Evolutionary conservation across 2,797 vertebrate species (phyloP), one percentile per base, ranked within the genome.

Genomic region (Girardinus metallicus): DNA sequence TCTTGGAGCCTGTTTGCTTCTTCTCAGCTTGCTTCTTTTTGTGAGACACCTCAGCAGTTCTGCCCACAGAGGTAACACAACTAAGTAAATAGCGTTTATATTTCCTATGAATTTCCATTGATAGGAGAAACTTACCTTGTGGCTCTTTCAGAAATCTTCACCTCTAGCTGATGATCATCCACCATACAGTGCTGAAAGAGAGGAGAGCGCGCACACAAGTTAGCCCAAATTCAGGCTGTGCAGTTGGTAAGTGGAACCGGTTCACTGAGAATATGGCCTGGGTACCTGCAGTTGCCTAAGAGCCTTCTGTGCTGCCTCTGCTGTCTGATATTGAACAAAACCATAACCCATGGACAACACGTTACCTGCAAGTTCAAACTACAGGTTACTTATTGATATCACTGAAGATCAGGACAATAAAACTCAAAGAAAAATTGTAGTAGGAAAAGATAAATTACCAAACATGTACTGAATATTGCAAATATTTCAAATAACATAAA

Each of bases 301-400:
- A 11, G 99, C 99, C 85, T 97, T 99, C 94, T 99, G 96, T 57
- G 98, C 98, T 0, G 96, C 91, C 78, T 98, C 96, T 0, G 97
- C 95, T 68, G 95, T 98, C 93, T 88, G 96, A 92, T 97, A 99
- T 73, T 98, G 97, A 87, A 99, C 96, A 92, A 99, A 99, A 0
- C 99, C 98, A 55, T 98, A 99, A 26, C 98, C 99, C 99, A 99
- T 98, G 13, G 99, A 98, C 9, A 97, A 94, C 71, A 97, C 79
- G 5, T 87, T 86, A 47, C 99, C 98, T 99, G 84, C n/a, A 87
- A 81, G 80, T 71, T 36, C 88, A 72, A 85, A 76, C 2, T 55
- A 86, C 39, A 80, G 73, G 21, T 34, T 29, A 57, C 13, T 9
- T 53, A 5, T 11, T 79, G 23, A 11, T 36, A 29, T 39, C 13